These are phyloP conservation scores for Burhinus bistriatus DNA, from an alignment of 2,113 vertebrate species.

Conservation along the genomic window DNA sequence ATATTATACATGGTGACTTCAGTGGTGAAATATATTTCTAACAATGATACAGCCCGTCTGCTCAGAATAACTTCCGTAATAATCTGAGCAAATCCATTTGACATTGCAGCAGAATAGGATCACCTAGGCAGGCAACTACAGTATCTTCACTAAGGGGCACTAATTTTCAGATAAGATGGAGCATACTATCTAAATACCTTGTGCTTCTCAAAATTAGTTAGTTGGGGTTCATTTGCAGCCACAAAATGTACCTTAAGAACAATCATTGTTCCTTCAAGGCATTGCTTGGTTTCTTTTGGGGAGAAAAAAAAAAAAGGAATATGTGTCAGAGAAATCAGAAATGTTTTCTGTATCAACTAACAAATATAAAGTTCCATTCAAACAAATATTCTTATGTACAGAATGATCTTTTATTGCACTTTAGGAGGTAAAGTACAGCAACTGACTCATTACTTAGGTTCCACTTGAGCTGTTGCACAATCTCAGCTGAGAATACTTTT, in stretches of 20 bases:
- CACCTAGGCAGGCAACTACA: not conserved
- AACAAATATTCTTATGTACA: not conserved
- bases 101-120: not conserved
- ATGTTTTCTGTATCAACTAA: not conserved
- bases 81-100: not conserved
- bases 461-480: constrained; percentile 26
- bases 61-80: not conserved
- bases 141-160: not conserved
- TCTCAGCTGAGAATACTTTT: not conserved
- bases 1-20: not conserved
- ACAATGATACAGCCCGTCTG: not conserved
- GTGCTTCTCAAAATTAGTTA: not conserved
- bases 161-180: not conserved
- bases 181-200: not conserved
- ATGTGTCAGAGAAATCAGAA: not conserved
- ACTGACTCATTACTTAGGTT: not conserved
- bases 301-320: not conserved
- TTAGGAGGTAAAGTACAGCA: not conserved
- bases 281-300: not conserved
- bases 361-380: not conserved
- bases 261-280: not conserved
- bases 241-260: not conserved
- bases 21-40: not conserved
- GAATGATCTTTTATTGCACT: not conserved
- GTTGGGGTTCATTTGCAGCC: not conserved